Base-by-base conservation (phyloP, 2,797 vertebrate species). In the Pseudochaenichthys georgianus region DNA sequence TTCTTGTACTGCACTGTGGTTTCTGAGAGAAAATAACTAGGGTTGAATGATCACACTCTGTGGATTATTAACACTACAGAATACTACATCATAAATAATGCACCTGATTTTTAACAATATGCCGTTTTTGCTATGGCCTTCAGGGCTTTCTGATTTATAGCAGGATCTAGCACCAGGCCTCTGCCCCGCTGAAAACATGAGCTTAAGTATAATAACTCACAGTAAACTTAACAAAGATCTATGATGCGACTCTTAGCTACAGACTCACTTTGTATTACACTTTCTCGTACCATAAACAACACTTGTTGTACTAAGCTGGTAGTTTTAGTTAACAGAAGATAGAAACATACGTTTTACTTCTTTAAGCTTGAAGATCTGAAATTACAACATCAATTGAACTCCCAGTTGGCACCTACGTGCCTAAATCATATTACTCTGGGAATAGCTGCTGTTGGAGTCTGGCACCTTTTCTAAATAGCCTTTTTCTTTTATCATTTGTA, bases 21-120 rank as follows among this genome's bases (percentile, higher is more conserved):
- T 89, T 77, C 73, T 59, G 28, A 13, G 55, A 81, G 74, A 75
- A 73, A 79, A 88, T 74, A 85, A 84, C 67, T 63, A 9, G 34
- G 63, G 63, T 75, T 78, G 78, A 84, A 71, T 87, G 67, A 83
- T 88, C 75, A 72, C 55, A 73, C 80, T 65, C 67, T 70, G 48
- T 74, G 77, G 70, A 87, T 91, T 91, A 91, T 88, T 89, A 91
- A 87, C 80, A 88, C 46, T 55, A 70, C 71, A 70, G 84, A 89
- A 89, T 88, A 74, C 77, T 47, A 45, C 80, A 84, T 73, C 78
- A 84, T 92, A 86, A 91, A 91, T 93, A 91, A 92, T 84, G 59
- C 78, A 88, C 84, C 62, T 71, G 59, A 60, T 67, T 87, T 89
- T 84, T 85, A 90, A 93, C 79, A 84, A 87, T 77, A 85, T 87